Evolutionary conservation across 2,113 vertebrate genomes (phyloP).

Genomic region (Pseudolaguvia tuberculata): DNA sequence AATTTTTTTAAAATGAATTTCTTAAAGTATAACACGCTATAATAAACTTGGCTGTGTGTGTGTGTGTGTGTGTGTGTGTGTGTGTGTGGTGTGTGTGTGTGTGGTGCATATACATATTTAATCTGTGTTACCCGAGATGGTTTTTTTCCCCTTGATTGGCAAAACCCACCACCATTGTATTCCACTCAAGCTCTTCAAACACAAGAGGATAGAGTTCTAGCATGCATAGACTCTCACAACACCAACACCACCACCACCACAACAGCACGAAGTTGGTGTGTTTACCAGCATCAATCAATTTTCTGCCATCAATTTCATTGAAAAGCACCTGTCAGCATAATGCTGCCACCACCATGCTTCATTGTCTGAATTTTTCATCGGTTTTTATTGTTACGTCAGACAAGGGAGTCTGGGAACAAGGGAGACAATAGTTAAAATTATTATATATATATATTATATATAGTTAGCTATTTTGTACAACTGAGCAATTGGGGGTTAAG

Average conservation of each 20-base stretch:
- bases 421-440: too few species aligned
- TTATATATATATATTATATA: too few species aligned
- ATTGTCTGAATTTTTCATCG: not conserved
- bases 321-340: not conserved
- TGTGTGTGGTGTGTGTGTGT: conserved; percentile 14
- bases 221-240: not conserved
- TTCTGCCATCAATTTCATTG: not conserved
- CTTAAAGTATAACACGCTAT: too few species aligned
- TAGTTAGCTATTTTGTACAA: too few species aligned
- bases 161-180: conserved; percentile 38
- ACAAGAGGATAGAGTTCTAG: conserved; percentile 16
- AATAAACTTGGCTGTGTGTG: too few species aligned
- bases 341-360: not conserved
- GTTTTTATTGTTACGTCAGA: too few species aligned
- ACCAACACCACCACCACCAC: not conserved
- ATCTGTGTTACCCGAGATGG: conserved; percentile 31
- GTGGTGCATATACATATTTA: conserved; percentile 16
- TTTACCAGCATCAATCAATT: not conserved
- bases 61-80: conserved; percentile 11
- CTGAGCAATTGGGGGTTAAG: too few species aligned
- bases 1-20: too few species aligned
- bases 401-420: too few species aligned
- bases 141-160: not conserved
- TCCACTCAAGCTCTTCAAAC: conserved; percentile 16
- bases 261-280: not conserved